Base-by-base conservation (phyloP, 2,797 vertebrate genomes). In the Lycodopsis pacificus region DNA sequence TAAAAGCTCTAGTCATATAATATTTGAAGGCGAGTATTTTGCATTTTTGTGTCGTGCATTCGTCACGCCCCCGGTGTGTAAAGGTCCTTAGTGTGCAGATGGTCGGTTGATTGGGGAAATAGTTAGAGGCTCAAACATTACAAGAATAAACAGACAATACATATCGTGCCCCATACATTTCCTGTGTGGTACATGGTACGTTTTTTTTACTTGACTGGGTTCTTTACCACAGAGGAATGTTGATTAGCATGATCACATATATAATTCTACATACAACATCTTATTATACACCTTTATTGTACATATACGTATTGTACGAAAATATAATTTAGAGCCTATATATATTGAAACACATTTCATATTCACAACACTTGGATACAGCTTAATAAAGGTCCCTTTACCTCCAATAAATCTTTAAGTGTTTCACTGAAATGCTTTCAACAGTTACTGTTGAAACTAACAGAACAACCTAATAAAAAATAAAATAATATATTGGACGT, bases 251-350 rank as follows among this genome's bases (percentile, higher is more conserved):
- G 34, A 69, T 73, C 19, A 65, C 49, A 59, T 72, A 54, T 71
- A 62, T 63, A 15, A 59, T 61, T 77, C 54, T 62, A 76, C 76
- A 70, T 59, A 80, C 30, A 77, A 46, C 46, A 80, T 76, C 56
- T 86, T 67, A 79, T 62, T 36, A 77, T 75, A 77, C 58, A 66
- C 3, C 19, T 77, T 58, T 54, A 74, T 53, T 40, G 42, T 76
- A 71, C 58, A 74, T 66, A 30, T 59, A 71, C 9, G 25, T 59
- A 79, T 70, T 82, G 73, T 77, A 84, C 13, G 58, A 85, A 89
- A 87, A 86, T 86, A 89, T 71, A 81, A 74, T 81, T 82, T 79
- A 77, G 67, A 80, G 68, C 67, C 42, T 68, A 34, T 65, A 77
- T 81, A 56, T 79, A 76, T 13, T 76, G 48, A 66, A 68, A 71